Base-by-base conservation (phyloP, 2,797 vertebrate genomes). In the Atherinosoma microstoma region DNA sequence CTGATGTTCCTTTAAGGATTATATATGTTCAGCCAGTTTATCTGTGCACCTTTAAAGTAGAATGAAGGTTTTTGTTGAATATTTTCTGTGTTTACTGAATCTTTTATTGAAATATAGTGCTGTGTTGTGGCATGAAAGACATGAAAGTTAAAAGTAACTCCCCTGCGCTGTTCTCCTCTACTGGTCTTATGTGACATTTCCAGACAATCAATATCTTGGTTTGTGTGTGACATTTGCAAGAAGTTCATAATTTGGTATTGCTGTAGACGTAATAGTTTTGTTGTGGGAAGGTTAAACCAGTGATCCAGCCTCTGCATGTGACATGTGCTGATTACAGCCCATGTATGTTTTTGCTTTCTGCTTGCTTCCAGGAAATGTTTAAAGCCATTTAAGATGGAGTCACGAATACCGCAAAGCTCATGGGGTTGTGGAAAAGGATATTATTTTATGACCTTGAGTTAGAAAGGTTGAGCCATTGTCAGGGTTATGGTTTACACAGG, bases 161-260 rank as follows among this genome's bases (percentile, higher is more conserved):
- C 42, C 70, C n/a, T 66, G 12, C 58, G 40, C 56, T n/a, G 7
- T 63, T 73, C 42, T 73, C 27, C 61, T 76, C 63, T 34, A 49
- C 53, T 69, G 72, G 64, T 83, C 75, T 70, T 73, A 66, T 67
- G 71, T 91, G 90, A 91, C 90, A 92, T 92, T 92, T 91, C 72
- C 79, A 73, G 67, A 72, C 62, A 76, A 87, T 92, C 90, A 73
- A 92, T 92, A 90, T 60, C 82, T 76, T 77, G n/a, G 63, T 86
- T 87, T 82, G 87, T 84, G 75, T 76, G 76, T 91, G 90, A 88
- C 89, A 92, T 91, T 91, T 92, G 75, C 82, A 81, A 86, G 80
- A 77, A 82, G 68, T 78, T 89, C 62, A 88, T 88, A 86, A 91
- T 89, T 90, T 80, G 51, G 35, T 75, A 62, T 29, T 54, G 51